These are phyloP conservation scores for Hybos culiciformis DNA, from an alignment of 2,888 invertebrate species.

Conservation along the genomic window DNA sequence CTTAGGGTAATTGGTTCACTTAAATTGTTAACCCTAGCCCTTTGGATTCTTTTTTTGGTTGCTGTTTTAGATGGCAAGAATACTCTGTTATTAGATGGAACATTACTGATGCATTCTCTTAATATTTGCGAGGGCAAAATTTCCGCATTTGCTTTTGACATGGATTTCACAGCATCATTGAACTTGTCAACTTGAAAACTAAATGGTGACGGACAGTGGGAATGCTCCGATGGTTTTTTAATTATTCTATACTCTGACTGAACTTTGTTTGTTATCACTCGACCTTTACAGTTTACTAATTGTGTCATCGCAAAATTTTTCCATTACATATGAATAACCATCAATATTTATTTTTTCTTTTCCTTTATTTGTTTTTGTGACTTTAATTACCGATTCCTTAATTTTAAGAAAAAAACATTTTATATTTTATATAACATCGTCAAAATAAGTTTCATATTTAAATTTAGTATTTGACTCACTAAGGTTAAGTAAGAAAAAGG, in stretches of 20 bases:
- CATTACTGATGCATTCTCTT: background rate
- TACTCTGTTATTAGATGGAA: background rate
- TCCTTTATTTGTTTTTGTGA: no score
- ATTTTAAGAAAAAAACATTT: no score
- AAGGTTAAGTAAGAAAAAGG: no score
- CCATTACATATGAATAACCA: no score
- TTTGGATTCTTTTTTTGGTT: background rate
- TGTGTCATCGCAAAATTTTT: background rate
- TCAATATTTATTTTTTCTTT: no score
- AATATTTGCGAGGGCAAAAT: background rate
- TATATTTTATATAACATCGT: no score
- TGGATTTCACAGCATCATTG: background rate
- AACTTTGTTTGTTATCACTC: background rate
- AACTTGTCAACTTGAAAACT: background rate
- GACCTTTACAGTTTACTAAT: background rate
- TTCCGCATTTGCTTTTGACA: background rate
- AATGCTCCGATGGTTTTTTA: background rate
- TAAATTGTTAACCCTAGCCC: background rate
- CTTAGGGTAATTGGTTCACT: conserved; percentile 1
- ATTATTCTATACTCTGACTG: background rate
- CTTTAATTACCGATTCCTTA: no score
- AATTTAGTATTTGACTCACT: no score
- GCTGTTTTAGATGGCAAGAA: background rate
- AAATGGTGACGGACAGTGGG: background rate
- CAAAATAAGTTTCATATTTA: no score